Evolutionary conservation across 2,797 vertebrate genomes (phyloP).

Genomic region (Malacoraja senta): DNA sequence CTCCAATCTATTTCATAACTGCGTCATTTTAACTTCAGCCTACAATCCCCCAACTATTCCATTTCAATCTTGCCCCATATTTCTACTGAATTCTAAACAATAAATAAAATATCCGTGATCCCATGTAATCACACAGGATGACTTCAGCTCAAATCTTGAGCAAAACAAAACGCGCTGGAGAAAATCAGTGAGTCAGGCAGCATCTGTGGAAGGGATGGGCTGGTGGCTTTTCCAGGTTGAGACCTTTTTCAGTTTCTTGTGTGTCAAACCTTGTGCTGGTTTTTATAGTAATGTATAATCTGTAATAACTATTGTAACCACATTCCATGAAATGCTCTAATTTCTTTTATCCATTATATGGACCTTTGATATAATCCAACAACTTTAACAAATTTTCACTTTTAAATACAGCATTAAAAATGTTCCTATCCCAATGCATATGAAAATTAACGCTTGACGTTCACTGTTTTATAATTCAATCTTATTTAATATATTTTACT

Average conservation of each 20-base stretch:
- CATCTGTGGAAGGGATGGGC: too few species aligned
- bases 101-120: neutral
- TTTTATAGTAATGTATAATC: neutral
- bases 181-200: too few species aligned
- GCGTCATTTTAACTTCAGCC: neutral
- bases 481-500: neutral
- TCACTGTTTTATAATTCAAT: neutral
- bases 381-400: conserved; percentile 10
- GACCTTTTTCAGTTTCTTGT: too few species aligned
- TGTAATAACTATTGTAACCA: neutral
- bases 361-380: neutral
- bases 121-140: neutral
- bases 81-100: neutral
- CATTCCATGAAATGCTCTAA: neutral
- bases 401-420: neutral
- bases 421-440: neutral
- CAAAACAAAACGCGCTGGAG: too few species aligned
- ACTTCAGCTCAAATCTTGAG: neutral
- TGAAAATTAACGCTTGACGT: neutral
- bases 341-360: neutral
- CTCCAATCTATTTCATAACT: neutral
- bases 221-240: too few species aligned
- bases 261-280: neutral
- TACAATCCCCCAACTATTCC: neutral
- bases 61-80: neutral